Base-by-base conservation (phyloP, 2,113 vertebrate genomes). In the Echinops telfairi region DNA sequence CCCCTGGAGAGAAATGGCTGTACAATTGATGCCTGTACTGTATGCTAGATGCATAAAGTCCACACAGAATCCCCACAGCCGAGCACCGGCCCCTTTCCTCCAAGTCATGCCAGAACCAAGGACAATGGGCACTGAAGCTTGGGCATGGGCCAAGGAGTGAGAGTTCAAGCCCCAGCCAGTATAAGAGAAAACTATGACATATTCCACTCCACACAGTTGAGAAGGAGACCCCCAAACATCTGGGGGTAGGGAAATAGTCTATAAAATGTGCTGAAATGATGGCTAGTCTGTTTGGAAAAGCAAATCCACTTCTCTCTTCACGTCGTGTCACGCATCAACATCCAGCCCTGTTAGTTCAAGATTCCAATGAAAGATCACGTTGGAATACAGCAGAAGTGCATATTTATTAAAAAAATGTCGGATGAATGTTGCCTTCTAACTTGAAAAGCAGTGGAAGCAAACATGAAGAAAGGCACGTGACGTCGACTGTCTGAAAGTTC, bases 341-440 rank as follows among this genome's bases (percentile, higher is more conserved):
- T 62, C 73, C 66, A 70, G 62, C 94, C 76, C 88, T 58, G 76
- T 36, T 6, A 60, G 86, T 95, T 94, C 92, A 92, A 90, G 66
- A 84, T 88, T 96, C 92, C 85, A 95, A 96, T 96, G 86, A 89
- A 96, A 96, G 94, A 86, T 64, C 84, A 84, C 57, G 78, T 40
- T 94, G 88, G 53, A 95, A 86, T 93, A 90, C 90, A 93, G 64
- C 36, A 71, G 90, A 92, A 43, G 84, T 57, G 53, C 88, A 62
- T 57, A 80, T 83, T 47, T 57, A 36, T 12, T 3, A 86, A 95
- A 81, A n/a, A n/a, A n/a, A n/a, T n/a, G 40, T 23, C 84, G 15
- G 40, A 12, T 80, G 80, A 81, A 22, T 36, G 29, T 73, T 47
- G 23, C 79, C 27, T 4, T 76, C 94, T 77, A 29, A 88, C 70